Evolutionary conservation across 2,113 vertebrate genomes (phyloP).

Genomic region (Synodontis membranacea): DNA sequence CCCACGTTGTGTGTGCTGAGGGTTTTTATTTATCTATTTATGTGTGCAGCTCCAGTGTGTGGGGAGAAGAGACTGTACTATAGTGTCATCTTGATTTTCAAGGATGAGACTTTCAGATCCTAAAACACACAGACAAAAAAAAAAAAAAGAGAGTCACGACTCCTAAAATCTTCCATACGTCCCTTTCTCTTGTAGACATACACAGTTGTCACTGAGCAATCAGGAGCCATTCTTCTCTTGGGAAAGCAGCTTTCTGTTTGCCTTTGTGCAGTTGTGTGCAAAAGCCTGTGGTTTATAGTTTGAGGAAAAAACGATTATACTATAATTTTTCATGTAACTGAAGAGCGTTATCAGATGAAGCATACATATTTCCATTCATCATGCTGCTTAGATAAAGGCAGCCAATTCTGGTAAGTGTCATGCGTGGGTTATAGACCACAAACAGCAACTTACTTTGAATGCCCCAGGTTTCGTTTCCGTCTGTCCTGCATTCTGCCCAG

Average conservation of each 20-base stretch:
- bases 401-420: not conserved
- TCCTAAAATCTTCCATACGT: not conserved
- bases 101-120: not conserved
- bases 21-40: not conserved
- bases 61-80: not conserved
- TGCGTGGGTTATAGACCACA: not conserved
- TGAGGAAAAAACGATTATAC: not conserved
- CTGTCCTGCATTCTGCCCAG: too few species aligned
- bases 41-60: not conserved
- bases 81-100: not conserved
- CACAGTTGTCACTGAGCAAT: not conserved
- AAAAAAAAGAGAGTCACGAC: not conserved
- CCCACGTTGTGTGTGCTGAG: not conserved
- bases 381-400: not conserved
- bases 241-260: conserved; percentile 23
- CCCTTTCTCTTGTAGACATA: not conserved
- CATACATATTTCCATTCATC: not conserved
- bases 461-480: not conserved
- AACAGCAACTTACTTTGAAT: not conserved
- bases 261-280: not conserved
- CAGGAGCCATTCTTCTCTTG: not conserved
- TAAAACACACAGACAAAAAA: not conserved
- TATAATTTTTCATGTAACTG: not conserved
- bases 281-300: not conserved
- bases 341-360: not conserved